Percentiles rank a stretch among this genome's conserved stretches.
These are phyloP conservation scores for Rhyacichthys aspro DNA, from an alignment of 2,797 vertebrate genomes.

Conservation along the genomic window DNA sequence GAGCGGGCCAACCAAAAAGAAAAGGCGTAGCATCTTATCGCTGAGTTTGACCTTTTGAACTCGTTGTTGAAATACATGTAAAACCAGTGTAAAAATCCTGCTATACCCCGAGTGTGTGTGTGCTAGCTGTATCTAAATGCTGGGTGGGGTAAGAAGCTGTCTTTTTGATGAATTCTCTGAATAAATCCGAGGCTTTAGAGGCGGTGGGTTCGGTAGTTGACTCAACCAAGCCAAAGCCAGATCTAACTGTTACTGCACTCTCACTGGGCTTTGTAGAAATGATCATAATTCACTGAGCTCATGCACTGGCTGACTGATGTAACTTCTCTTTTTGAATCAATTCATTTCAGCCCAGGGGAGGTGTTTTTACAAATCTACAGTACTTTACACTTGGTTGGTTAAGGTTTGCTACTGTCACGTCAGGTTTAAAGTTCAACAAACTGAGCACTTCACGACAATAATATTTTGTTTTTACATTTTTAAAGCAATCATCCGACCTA, in stretches of 20 bases:
- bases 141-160: slow-evolving; percentile 51
- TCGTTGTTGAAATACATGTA: slow-evolving; percentile 10
- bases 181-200: slow-evolving; percentile 44
- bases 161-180: slow-evolving; percentile 35
- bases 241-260: slow-evolving; percentile 44
- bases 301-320: slow-evolving; percentile 60
- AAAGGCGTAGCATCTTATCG: slow-evolving; percentile 4
- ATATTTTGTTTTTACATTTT: too few species aligned
- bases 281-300: slow-evolving; percentile 62
- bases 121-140: slow-evolving; percentile 24
- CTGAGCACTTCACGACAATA: too few species aligned
- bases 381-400: slow-evolving; percentile 12
- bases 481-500: too few species aligned
- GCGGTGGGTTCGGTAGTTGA: slow-evolving; percentile 52
- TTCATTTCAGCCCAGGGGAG: slow-evolving; percentile 51
- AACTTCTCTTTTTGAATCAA: slow-evolving; percentile 63
- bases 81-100: slow-evolving; percentile 9
- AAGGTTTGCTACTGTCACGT: slow-evolving; percentile 18
- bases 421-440: slow-evolving; percentile 9
- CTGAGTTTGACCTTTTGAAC: slow-evolving; percentile 7
- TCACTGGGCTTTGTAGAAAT: slow-evolving; percentile 45
- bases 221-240: slow-evolving; percentile 41
- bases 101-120: slow-evolving; percentile 17
- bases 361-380: slow-evolving; percentile 46
- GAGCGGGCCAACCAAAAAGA: slow-evolving; percentile 23